Base-by-base conservation (phyloP, 2,113 vertebrate species). In the Tautogolabrus adspersus region DNA sequence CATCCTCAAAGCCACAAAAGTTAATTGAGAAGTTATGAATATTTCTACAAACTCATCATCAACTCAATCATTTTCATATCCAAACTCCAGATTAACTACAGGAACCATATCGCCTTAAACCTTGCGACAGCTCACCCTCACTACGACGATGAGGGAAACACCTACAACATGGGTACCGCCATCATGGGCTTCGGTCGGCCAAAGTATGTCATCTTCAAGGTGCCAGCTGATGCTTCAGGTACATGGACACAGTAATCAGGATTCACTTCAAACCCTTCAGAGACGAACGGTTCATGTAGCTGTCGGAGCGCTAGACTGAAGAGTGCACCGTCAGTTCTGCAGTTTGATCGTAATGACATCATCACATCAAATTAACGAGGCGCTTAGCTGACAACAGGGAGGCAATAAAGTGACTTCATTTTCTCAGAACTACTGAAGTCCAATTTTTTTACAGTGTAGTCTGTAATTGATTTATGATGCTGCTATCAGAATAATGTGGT, bases 81-180 rank as follows among this genome's bases (percentile, higher is more conserved):
- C 26, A 1, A 10, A 40, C 3, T 86, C 42, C 85, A 99, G 98
- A 87, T 93, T 1, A 97, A 99, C 91, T 98, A 98, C 89, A 94
- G 84, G 81, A 96, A 98, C 75, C 95, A 98, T 0, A 90, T 97
- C 26, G 89, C 96, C 7, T 55, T 98, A 67, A 98, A 97, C 78
- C 0, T 98, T 75, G 93, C 96, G 2, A 99, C 98, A 0, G 92
- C 97, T 55, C 98, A 99, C 74, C 97, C 97, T 0, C 98, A 99
- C 88, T 99, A 99, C 10, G 98, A 99, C 73, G 79, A 82, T 0
- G 94, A 92, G 66, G 97, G 97, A 42, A 98, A 97, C 87, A 75
- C 93, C 56, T 96, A 97, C 87, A 99, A 99, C 88, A 96, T 99
- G 93, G 98, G 97, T 46, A 98, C 96, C 0, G 94, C 97, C 49